Evolutionary conservation across 2,888 invertebrate genomes (phyloP).

Genomic region (Tuberolachnus salignus): DNA sequence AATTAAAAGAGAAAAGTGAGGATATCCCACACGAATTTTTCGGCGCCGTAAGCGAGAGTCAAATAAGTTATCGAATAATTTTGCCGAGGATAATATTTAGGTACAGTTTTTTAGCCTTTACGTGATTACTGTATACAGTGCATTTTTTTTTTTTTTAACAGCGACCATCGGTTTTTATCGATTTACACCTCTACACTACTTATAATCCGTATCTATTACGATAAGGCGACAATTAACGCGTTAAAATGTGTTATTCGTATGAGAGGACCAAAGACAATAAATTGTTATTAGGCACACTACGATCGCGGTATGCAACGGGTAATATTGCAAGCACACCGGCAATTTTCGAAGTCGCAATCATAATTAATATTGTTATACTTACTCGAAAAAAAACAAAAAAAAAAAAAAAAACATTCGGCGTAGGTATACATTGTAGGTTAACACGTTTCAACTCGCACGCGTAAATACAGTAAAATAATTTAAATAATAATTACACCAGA

Average conservation of each 20-base stretch:
- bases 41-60: background rate
- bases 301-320: background rate
- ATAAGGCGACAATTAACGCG: background rate
- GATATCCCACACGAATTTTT: conserved; percentile 32
- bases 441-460: too few species aligned
- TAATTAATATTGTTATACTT: too few species aligned
- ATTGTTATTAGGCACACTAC: too few species aligned
- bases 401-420: too few species aligned
- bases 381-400: too few species aligned
- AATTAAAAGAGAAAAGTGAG: conserved; percentile 26
- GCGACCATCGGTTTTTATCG: conserved; percentile 45
- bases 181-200: conserved; percentile 13
- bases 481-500: background rate
- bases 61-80: conserved; percentile 12
- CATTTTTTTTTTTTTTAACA: too few species aligned
- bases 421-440: too few species aligned
- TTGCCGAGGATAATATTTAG: background rate
- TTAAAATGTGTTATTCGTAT: conserved; percentile 21
- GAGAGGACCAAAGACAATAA: background rate
- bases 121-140: background rate
- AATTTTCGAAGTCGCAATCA: too few species aligned
- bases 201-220: conserved; percentile 19
- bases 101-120: conserved; percentile 13
- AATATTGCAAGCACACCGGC: too few species aligned
- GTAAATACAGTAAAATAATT: background rate